Evolutionary conservation across 2,888 invertebrate genomes (phyloP).

Genomic region (Chymomyza fuscimana): DNA sequence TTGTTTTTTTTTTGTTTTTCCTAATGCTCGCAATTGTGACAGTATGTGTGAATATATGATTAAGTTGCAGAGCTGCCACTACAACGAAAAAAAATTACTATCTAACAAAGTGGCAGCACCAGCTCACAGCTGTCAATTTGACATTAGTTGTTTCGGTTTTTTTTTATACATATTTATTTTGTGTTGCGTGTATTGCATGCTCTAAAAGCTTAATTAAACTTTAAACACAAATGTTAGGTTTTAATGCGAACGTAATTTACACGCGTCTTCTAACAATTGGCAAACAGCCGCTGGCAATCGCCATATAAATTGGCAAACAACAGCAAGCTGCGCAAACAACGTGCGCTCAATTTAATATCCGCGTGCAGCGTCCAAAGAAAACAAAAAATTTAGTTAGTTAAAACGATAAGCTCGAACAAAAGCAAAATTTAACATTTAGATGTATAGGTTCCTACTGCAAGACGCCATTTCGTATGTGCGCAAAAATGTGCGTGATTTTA

Average conservation of each 20-base stretch:
- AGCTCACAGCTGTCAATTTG: slow-evolving; percentile 54
- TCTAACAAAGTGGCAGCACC: not conserved
- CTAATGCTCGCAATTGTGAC: not conserved
- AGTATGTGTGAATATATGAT: slow-evolving; percentile 1
- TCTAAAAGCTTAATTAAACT: not conserved
- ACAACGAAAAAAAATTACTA: not conserved
- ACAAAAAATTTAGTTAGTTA: not conserved
- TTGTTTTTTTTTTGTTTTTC: slow-evolving; percentile 7
- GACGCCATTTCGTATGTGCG: slow-evolving; percentile 66
- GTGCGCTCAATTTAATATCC: not conserved
- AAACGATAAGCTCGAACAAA: not conserved
- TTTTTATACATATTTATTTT: slow-evolving; percentile 31
- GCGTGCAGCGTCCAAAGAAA: not conserved
- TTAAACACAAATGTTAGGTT: not conserved
- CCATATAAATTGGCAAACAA: not conserved
- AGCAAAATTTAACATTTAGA: slow-evolving; percentile 32
- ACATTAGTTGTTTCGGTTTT: slow-evolving; percentile 55
- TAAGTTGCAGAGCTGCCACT: not conserved
- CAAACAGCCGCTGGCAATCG: not conserved
- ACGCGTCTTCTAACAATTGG: not conserved
- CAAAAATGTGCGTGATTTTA: slow-evolving; percentile 60
- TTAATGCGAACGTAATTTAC: not conserved
- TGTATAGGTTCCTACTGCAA: slow-evolving; percentile 57
- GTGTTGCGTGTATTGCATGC: not conserved
- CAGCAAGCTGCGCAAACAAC: not conserved